Evolutionary conservation across 1,140 invertebrate genomes (phyloP), one percentile per base, ranked within the genome.

Genomic region (Bombus polaris): DNA sequence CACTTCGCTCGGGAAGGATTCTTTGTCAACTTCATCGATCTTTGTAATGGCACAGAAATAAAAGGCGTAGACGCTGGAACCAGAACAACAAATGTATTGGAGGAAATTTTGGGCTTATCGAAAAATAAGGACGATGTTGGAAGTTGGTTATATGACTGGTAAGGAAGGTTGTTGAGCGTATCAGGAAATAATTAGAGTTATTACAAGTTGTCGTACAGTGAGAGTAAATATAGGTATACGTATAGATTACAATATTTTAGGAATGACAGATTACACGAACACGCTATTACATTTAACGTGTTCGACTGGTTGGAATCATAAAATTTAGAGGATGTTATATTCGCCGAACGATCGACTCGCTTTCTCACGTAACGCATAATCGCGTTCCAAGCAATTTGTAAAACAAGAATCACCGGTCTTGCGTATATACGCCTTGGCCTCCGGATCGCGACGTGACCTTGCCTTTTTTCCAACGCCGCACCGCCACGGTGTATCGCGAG

Each of bases 401-500:
- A 85, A 88, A 80, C 73, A 75, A 73, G 77, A 76, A 44, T 57
- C 72, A 62, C 53, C 79, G 47, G 42, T 80, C 71, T 77, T 35
- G 76, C 79, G 71, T 47, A 32, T 66, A 35, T 35, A 39, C 74
- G 9, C 39, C 35, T 68, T 62, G 76, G 47, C 62, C 44, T 74
- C 22, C 70, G n/a, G 47, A 59, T 66, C 62, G 47, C 53, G 13
- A n/a, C 62, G 66, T 35, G 42, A 59, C 78, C 80, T 70, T 65
- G 32, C 59, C 70, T 62, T 79, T 66, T 75, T 57, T 79, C 42
- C 62, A 15, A 66, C 32, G 65, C 8, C 22, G 32, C 57, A 4
- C 86, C 84, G 53, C 47, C 44, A 5, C n/a, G 81, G 70, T 85
- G 73, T 72, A 79, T 87, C 84, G 68, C 87, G 89, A 87, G 81